A percentile compares a stretch with the other conserved stretches of the same genome.
Conservation (phyloP, 1,140 invertebrate species). For the Drosophila kikkawai region DNA sequence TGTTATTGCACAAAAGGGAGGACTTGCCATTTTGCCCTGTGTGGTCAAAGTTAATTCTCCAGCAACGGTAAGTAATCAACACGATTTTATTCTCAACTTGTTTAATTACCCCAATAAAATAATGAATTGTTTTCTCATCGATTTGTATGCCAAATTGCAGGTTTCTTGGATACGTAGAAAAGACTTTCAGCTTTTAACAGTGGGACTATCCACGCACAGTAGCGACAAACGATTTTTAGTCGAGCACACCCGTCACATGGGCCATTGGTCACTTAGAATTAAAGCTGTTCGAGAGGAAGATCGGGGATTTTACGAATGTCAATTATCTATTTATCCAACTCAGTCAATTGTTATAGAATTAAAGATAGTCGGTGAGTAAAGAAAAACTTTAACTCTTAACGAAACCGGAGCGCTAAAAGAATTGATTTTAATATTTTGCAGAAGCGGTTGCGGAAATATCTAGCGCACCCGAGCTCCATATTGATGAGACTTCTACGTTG, state of each 20-base stretch:
- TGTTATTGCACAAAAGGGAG: conserved; percentile 90
- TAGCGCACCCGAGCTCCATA: conserved; percentile 91
- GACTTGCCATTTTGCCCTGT: conserved; percentile 90
- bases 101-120: conserved; percentile 2
- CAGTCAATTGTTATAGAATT: conserved; percentile 91
- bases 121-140: neutral
- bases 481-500: conserved; percentile 90
- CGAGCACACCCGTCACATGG: conserved; percentile 91
- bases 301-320: conserved; percentile 92
- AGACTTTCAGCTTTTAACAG: conserved; percentile 90
- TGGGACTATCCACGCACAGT: conserved; percentile 90
- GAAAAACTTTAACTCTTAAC: neutral
- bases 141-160: conserved; percentile 76
- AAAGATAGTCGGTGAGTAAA: conserved; percentile 91
- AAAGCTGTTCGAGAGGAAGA: conserved; percentile 90
- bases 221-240: conserved; percentile 91
- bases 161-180: conserved; percentile 90
- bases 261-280: conserved; percentile 91
- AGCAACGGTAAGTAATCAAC: conserved; percentile 88
- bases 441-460: conserved; percentile 91
- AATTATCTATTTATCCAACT: conserved; percentile 92
- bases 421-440: conserved; percentile 55
- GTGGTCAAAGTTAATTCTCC: conserved; percentile 89
- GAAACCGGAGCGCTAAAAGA: neutral
- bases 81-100: neutral